Percentiles rank a stretch among this genome's conserved stretches.
Conservation (phyloP, 2,797 vertebrate genomes). For the Anguilla megastoma region DNA sequence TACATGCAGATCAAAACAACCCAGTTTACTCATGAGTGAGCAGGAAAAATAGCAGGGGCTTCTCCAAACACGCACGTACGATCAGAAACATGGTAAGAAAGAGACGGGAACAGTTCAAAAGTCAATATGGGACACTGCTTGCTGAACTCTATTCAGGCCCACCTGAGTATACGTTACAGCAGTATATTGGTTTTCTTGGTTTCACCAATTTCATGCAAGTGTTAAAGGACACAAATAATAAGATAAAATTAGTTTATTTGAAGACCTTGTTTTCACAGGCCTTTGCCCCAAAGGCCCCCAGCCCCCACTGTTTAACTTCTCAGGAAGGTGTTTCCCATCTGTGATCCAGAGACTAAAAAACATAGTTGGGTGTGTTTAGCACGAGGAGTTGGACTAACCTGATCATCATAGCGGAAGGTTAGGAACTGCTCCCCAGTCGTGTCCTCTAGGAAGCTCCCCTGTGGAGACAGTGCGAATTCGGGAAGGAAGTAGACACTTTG, state of each 20-base stretch:
- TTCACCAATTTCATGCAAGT: neutral
- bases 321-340: neutral
- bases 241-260: neutral
- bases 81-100: neutral
- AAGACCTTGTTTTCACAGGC: neutral
- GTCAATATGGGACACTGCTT: neutral
- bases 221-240: neutral
- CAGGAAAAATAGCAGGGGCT: neutral
- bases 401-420: constrained; percentile 87
- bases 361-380: neutral
- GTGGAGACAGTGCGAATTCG: constrained; percentile 88
- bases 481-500: constrained; percentile 87
- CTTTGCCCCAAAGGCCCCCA: neutral
- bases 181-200: neutral
- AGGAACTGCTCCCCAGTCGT: constrained; percentile 86
- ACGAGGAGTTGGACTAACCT: constrained; percentile 70
- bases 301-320: neutral
- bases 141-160: neutral
- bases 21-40: neutral
- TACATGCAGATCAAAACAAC: neutral
- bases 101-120: neutral
- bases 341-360: neutral
- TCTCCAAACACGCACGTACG: constrained; percentile 5
- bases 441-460: constrained; percentile 90
- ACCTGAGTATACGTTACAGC: neutral